Percentiles rank a stretch among this genome's conserved stretches.
Conservation (phyloP, 2,888 invertebrate species). For the Sinodicranocentrus sp. region DNA sequence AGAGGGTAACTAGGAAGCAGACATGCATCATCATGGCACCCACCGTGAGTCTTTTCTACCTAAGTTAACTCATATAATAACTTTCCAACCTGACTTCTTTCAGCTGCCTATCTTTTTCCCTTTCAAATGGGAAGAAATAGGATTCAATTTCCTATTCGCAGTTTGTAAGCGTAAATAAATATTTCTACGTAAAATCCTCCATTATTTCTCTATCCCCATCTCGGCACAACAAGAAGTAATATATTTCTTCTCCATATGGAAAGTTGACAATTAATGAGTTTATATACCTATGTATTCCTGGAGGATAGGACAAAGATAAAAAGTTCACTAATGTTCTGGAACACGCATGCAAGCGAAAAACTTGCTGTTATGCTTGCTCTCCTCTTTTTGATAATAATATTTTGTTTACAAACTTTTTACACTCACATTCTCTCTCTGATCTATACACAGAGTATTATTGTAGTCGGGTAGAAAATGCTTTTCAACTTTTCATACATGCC, state of each 20-base stretch:
- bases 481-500: background rate
- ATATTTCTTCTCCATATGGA: background rate
- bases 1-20: constrained; percentile 3
- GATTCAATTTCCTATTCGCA: constrained; percentile 38
- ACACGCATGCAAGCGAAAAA: background rate
- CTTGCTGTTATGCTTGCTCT: background rate
- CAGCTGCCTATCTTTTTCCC: background rate
- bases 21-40: background rate
- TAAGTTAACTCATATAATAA: constrained; percentile 38
- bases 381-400: background rate
- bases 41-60: background rate
- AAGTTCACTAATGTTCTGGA: background rate
- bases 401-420: constrained; percentile 3
- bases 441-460: background rate
- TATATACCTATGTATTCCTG: background rate
- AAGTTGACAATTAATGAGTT: constrained; percentile 1
- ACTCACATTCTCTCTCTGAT: background rate
- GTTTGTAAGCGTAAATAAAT: background rate
- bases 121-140: background rate
- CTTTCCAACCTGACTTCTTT: constrained; percentile 40
- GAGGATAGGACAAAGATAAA: background rate
- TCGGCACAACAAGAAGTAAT: background rate
- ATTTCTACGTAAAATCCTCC: constrained; percentile 2
- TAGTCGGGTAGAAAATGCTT: background rate
- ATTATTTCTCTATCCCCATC: background rate